Evolutionary conservation across 2,888 invertebrate genomes (phyloP).

Genomic region (Lasioglossum figueresi): DNA sequence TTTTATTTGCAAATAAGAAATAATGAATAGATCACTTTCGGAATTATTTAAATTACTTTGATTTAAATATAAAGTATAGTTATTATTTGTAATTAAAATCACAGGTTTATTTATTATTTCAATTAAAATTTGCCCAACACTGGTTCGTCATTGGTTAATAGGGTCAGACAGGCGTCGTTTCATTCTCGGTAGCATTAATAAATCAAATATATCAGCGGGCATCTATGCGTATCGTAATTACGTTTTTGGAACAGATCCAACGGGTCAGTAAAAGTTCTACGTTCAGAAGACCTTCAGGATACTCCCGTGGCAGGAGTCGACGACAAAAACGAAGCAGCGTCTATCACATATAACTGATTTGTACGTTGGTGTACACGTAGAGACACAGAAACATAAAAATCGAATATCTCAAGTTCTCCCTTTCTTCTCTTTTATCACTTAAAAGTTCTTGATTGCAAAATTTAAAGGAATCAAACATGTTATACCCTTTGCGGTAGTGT

Average conservation of each 20-base stretch:
- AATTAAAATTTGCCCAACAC: too few species aligned
- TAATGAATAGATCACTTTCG: too few species aligned
- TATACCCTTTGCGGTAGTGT: not conserved
- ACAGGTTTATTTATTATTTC: too few species aligned
- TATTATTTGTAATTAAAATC: too few species aligned
- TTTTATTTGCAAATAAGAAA: too few species aligned
- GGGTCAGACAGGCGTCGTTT: not conserved
- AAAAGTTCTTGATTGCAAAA: not conserved
- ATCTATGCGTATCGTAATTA: conserved; percentile 37
- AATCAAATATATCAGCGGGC: conserved; percentile 16
- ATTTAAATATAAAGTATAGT: too few species aligned
- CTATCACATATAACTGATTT: conserved; percentile 26
- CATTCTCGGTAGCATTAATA: not conserved
- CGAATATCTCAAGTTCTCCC: conserved; percentile 8
- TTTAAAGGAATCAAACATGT: not conserved
- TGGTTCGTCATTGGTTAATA: not conserved
- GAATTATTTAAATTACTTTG: too few species aligned
- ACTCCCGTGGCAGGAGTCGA: conserved; percentile 34
- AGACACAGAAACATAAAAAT: conserved; percentile 45
- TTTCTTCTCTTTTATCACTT: too few species aligned
- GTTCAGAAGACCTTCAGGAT: conserved; percentile 48
- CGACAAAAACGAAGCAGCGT: conserved; percentile 50
- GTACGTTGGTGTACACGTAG: conserved; percentile 35
- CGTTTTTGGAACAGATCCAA: conserved; percentile 47
- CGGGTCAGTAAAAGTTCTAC: conserved; percentile 43